phyloP scores from a whole-genome alignment of 2,113 vertebrate species.

The Leptobrachium ailaonicum region DNA sequence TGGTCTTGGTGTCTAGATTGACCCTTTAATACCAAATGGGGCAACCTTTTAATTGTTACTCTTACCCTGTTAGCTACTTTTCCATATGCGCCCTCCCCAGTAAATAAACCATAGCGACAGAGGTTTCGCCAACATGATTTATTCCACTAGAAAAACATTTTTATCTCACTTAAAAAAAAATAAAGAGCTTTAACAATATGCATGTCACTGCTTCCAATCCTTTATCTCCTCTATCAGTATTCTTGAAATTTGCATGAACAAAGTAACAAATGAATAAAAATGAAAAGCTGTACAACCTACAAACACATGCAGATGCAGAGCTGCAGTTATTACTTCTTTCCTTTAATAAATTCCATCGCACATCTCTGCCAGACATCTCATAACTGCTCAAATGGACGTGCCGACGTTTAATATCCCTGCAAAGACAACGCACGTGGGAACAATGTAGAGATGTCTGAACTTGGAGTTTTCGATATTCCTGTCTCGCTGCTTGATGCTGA shows the following conservation, averaged over 20 bases:
- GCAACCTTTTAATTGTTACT: too few species aligned
- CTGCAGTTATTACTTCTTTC: conserved; percentile 18
- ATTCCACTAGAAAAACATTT: too few species aligned
- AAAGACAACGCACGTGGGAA: conserved; percentile 34
- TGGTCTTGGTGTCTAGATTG: too few species aligned
- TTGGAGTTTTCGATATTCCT: neutral
- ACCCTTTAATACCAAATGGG: too few species aligned
- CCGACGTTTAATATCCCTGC: conserved; percentile 34
- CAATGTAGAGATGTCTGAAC: conserved; percentile 14
- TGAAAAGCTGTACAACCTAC: conserved; percentile 32
- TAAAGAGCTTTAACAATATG: neutral
- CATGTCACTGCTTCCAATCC: conserved; percentile 10
- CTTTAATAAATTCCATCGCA: conserved; percentile 42
- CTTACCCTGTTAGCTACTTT: too few species aligned
- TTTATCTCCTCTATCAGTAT: conserved; percentile 36
- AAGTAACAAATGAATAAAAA: conserved; percentile 41
- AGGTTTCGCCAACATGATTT: too few species aligned
- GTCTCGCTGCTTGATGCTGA: neutral
- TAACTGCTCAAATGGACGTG: conserved; percentile 43
- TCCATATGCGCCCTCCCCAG: too few species aligned
- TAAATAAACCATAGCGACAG: too few species aligned
- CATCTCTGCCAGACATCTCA: conserved; percentile 47
- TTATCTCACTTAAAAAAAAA: neutral
- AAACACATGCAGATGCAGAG: conserved; percentile 35
- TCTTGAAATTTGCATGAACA: conserved; percentile 40